Percentiles rank a stretch among this genome's conserved stretches.
Evolutionary conservation across 2,888 invertebrate genomes (phyloP).

Genomic region (Linyphia triangularis): DNA sequence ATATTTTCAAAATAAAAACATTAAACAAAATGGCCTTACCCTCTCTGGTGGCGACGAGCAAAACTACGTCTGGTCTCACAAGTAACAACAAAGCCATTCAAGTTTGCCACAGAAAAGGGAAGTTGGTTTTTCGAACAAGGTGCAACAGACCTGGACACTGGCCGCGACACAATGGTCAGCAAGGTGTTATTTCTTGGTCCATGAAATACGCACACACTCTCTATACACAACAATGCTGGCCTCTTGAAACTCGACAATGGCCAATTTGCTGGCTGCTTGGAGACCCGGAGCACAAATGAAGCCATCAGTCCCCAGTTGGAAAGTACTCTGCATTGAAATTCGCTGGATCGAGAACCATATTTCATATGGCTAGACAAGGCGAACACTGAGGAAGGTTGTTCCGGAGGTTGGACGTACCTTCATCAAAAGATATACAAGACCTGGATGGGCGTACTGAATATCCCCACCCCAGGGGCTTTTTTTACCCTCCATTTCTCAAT

Average conservation of each 20-base stretch:
- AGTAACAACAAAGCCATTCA: too few relatives aligned
- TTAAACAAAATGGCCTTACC: constrained; percentile 31
- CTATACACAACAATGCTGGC: background rate
- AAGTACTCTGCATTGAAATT: constrained; percentile 59
- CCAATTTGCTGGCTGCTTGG: constrained; percentile 73
- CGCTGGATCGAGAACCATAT: constrained; percentile 69
- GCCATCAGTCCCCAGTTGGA: constrained; percentile 57
- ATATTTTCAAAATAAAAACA: constrained; percentile 24
- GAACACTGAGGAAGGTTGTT: constrained; percentile 43
- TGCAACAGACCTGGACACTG: constrained; percentile 48
- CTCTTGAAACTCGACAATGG: constrained; percentile 39
- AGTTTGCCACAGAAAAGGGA: constrained; percentile 15
- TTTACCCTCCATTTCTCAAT: constrained; percentile 29
- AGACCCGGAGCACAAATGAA: constrained; percentile 53
- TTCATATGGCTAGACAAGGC: constrained; percentile 68
- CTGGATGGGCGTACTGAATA: constrained; percentile 50
- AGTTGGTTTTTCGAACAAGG: constrained; percentile 74
- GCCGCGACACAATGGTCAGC: constrained; percentile 53
- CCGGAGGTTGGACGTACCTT: constrained; percentile 41
- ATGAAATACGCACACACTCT: constrained; percentile 43
- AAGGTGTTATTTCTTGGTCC: constrained; percentile 65
- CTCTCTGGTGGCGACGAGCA: constrained; percentile 11
- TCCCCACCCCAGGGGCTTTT: constrained; percentile 50
- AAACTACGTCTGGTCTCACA: background rate
- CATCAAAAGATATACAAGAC: constrained; percentile 74